A percentile compares a stretch with the other conserved stretches of the same genome.
Conservation (phyloP, 2,113 vertebrate species). For the Tragelaphus buxtoni region DNA sequence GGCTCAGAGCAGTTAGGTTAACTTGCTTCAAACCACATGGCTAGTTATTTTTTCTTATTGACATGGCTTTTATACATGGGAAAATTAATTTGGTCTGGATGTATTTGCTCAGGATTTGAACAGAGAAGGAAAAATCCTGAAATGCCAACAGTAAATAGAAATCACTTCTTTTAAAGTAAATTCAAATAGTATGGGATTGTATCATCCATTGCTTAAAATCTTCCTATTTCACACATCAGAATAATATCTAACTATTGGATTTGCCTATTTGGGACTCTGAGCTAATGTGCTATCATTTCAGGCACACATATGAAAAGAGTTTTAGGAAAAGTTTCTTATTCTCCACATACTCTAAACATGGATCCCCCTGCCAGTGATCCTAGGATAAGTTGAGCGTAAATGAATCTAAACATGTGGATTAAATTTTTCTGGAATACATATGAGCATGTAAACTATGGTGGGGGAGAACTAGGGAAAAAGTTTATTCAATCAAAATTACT, state of each 20-base stretch:
- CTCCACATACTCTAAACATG: background rate
- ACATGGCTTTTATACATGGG: background rate
- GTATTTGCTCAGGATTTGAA: constrained; percentile 6
- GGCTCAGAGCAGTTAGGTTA: background rate
- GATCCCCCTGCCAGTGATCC: background rate
- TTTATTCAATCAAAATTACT: constrained; percentile 50
- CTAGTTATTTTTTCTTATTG: background rate
- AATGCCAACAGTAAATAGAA: background rate
- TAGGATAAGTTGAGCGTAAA: background rate
- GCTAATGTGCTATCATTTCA: background rate
- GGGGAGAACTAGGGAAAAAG: background rate
- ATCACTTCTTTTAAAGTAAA: constrained; percentile 11
- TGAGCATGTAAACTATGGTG: background rate
- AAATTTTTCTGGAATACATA: constrained; percentile 33
- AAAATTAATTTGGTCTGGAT: background rate
- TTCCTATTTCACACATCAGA: background rate
- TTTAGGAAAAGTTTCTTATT: background rate
- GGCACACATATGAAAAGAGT: background rate
- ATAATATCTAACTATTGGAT: background rate
- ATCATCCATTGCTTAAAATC: background rate
- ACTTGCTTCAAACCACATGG: background rate
- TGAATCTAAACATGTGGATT: background rate
- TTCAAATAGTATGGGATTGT: background rate
- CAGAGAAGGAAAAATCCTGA: background rate
- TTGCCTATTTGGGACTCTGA: background rate